phyloP scores from a whole-genome alignment of 2,888 invertebrate species.

The Gonocerus acuteangulatus region DNA sequence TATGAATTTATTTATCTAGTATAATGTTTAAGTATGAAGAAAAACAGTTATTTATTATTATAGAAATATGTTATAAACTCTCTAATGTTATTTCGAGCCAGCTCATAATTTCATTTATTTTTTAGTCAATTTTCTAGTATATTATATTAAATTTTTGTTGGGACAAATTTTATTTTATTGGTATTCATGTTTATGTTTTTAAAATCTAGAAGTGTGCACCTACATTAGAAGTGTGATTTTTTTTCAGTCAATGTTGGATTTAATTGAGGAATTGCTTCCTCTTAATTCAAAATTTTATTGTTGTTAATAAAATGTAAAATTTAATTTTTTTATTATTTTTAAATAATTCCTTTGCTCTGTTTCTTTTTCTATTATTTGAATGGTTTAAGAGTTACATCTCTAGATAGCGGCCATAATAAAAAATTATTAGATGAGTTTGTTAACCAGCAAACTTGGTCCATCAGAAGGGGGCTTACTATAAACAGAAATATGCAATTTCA shows the following conservation, averaged over 20 bases:
- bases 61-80: too few relatives aligned
- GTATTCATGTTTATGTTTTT: background rate
- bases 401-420: too few relatives aligned
- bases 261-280: background rate
- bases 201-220: background rate
- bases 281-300: conserved; percentile 12
- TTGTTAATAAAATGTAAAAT: conserved; percentile 10
- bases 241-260: conserved; percentile 9
- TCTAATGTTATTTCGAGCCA: background rate
- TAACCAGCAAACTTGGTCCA: too few relatives aligned
- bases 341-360: background rate
- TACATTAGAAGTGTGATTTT: conserved; percentile 11
- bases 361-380: background rate
- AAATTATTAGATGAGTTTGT: too few relatives aligned
- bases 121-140: background rate
- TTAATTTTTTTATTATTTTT: background rate
- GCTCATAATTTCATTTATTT: background rate
- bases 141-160: background rate
- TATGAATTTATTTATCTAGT: too few relatives aligned
- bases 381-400: too few relatives aligned
- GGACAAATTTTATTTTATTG: background rate
- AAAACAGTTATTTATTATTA: too few relatives aligned
- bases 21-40: too few relatives aligned
- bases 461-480: too few relatives aligned
- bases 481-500: too few relatives aligned